Conservation (phyloP, 2,888 invertebrate genomes). For the Ptychoptera contaminata region DNA sequence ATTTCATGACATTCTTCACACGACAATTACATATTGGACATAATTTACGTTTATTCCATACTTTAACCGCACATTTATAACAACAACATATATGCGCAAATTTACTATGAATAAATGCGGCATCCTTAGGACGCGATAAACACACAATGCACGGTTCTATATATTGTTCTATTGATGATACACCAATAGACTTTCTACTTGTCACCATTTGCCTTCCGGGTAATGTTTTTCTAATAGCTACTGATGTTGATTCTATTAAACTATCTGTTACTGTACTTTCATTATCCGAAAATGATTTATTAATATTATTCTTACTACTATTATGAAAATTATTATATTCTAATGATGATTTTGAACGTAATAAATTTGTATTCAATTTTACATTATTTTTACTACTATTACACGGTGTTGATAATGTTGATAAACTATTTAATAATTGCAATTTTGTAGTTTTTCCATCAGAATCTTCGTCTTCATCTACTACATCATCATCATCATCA, state of each 20-base stretch:
- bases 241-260: background rate
- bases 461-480: background rate
- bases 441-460: no score
- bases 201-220: no score
- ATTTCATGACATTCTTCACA: slow-evolving; percentile 47
- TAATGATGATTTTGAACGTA: no score
- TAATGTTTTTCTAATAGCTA: background rate
- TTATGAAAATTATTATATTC: background rate
- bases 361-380: no score
- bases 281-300: background rate
- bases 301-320: background rate
- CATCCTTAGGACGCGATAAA: slow-evolving; percentile 43
- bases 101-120: slow-evolving; percentile 49
- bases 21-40: slow-evolving; percentile 55
- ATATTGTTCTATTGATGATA: background rate
- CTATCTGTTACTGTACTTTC: background rate
- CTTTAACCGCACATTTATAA: slow-evolving; percentile 50
- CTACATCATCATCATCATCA: background rate
- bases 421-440: no score
- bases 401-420: no score
- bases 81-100: slow-evolving; percentile 54
- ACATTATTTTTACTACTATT: no score
- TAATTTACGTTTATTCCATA: slow-evolving; percentile 43
- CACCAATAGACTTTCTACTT: background rate
- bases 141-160: slow-evolving; percentile 40